Evolutionary conservation across 1,140 invertebrate species (phyloP).

Genomic region (Potamilus streckersoni): DNA sequence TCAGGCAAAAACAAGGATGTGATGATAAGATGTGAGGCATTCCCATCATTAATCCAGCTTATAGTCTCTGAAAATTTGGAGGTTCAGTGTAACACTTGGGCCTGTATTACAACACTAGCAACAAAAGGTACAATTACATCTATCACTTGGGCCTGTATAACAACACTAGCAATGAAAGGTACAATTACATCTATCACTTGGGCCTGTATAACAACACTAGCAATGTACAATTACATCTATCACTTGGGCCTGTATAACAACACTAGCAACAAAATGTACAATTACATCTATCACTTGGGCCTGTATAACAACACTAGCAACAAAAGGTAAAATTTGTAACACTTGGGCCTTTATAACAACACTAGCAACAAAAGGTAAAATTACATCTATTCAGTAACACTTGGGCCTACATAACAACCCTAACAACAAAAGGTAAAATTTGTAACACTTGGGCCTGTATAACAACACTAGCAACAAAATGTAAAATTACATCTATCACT

Average conservation of each 20-base stretch:
- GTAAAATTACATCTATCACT: too few relatives aligned
- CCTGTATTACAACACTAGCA: slow-evolving; percentile 53
- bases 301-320: slow-evolving; percentile 57
- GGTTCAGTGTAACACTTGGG: slow-evolving; percentile 49
- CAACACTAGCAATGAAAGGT: slow-evolving; percentile 55
- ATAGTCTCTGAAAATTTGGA: slow-evolving; percentile 48
- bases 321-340: slow-evolving; percentile 54
- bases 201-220: slow-evolving; percentile 57
- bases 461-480: too few relatives aligned
- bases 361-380: too few relatives aligned
- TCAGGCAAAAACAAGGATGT: slow-evolving; percentile 47
- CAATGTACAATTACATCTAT: slow-evolving; percentile 43
- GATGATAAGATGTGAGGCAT: slow-evolving; percentile 38
- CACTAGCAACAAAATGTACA: slow-evolving; percentile 55
- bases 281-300: neutral
- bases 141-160: slow-evolving; percentile 52
- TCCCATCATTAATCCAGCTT: slow-evolving; percentile 42
- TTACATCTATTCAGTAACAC: too few relatives aligned
- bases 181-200: slow-evolving; percentile 11
- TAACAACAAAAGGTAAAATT: too few relatives aligned
- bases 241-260: slow-evolving; percentile 59
- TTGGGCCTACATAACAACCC: too few relatives aligned
- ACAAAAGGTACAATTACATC: slow-evolving; percentile 47
- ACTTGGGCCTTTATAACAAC: too few relatives aligned
- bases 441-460: too few relatives aligned